A percentile compares a stretch with the other conserved stretches of the same genome.
phyloP scores from a whole-genome alignment of 92 coral and sea anemone species.

The Nematostella vectensis region DNA sequence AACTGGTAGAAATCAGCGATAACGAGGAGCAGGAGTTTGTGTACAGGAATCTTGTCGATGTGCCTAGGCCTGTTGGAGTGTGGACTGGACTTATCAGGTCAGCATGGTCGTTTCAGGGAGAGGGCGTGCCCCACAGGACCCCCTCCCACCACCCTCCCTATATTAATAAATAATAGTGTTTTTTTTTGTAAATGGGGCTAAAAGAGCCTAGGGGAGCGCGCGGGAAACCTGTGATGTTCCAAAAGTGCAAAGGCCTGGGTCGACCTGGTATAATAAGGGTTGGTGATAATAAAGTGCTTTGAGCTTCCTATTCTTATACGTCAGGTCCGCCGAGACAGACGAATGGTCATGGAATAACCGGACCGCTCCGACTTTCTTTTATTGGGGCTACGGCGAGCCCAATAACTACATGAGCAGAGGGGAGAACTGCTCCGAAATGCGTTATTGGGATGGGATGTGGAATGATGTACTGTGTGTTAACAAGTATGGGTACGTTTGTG shows the following conservation, averaged over 20 bases:
- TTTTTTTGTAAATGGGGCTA: too few relatives aligned
- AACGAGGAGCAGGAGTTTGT: conserved; percentile 14
- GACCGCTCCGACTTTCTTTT: not conserved
- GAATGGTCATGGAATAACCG: conserved; percentile 9
- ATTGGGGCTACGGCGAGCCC: conserved; percentile 34
- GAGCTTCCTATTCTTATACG: too few relatives aligned
- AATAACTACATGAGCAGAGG: conserved; percentile 28
- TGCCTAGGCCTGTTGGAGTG: conserved; percentile 6
- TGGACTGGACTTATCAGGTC: conserved; percentile 14
- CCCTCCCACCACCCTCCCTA: too few relatives aligned
- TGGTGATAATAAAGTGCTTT: too few relatives aligned
- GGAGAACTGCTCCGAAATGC: conserved; percentile 40
- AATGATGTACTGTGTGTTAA: conserved; percentile 26
- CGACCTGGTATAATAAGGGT: too few relatives aligned
- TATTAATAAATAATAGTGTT: too few relatives aligned
- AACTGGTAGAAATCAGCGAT: conserved; percentile 12
- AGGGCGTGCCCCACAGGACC: too few relatives aligned
- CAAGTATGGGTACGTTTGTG: conserved; percentile 27
- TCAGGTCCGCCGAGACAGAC: too few relatives aligned
- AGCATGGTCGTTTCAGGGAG: too few relatives aligned
- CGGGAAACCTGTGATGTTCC: too few relatives aligned
- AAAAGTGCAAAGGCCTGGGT: too few relatives aligned
- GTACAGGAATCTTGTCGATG: not conserved
- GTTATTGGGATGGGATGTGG: conserved; percentile 38
- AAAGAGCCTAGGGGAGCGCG: too few relatives aligned